A percentile compares a stretch with the other conserved stretches of the same genome.
phyloP scores from a whole-genome alignment of 2,113 vertebrate genomes.

The Saiga tatarica region DNA sequence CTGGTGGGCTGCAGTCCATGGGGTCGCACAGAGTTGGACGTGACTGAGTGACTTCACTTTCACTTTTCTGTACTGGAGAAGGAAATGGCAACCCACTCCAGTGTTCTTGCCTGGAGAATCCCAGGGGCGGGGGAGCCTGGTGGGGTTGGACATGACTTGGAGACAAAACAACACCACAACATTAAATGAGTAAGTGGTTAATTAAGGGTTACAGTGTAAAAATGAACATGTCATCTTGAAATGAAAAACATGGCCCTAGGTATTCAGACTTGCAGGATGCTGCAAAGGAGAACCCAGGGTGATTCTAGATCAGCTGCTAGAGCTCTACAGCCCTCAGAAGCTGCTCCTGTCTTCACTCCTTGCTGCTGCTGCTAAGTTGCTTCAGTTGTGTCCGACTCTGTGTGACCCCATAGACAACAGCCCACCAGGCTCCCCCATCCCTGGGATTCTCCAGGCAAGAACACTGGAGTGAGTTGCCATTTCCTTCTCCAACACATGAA shows the following conservation, averaged over 20 bases:
- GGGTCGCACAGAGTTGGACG: no score
- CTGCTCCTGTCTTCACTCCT: background rate
- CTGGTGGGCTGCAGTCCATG: no score
- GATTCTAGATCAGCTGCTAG: background rate
- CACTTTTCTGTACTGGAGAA: background rate
- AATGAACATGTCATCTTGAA: background rate
- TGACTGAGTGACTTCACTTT: no score
- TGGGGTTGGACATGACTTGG: background rate
- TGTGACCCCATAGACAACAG: no score
- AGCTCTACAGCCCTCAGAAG: background rate
- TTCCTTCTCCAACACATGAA: no score
- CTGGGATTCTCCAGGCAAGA: no score
- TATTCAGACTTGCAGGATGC: background rate
- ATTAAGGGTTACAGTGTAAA: background rate
- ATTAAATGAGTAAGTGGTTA: background rate
- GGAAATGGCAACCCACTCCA: background rate
- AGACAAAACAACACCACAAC: background rate
- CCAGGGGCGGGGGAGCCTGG: background rate
- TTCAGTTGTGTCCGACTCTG: no score
- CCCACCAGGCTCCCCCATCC: accelerated
- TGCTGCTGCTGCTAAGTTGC: no score
- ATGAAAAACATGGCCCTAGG: background rate
- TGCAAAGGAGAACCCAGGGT: background rate
- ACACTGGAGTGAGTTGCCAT: no score
- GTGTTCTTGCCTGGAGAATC: background rate